phyloP scores from a whole-genome alignment of 2,113 vertebrate genomes.

The Labeo catla region DNA sequence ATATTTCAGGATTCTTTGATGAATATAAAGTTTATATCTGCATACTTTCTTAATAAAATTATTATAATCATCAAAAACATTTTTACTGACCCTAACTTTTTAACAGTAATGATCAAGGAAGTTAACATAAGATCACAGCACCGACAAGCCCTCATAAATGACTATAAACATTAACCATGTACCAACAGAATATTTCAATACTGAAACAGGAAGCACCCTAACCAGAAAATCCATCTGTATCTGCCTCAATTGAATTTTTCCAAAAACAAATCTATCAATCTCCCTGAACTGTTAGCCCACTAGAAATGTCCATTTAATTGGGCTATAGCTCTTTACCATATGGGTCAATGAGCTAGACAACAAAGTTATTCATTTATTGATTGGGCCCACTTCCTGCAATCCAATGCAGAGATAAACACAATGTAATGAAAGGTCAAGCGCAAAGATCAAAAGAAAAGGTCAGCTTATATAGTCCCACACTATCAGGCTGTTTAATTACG shows the following conservation, averaged over 20 bases:
- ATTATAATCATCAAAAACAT: too few species aligned
- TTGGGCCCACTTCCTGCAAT: slow-evolving; percentile 16
- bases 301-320: slow-evolving; percentile 55
- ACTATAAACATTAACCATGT: not conserved
- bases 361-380: slow-evolving; percentile 59
- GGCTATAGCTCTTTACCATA: slow-evolving; percentile 61
- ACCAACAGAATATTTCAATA: not conserved
- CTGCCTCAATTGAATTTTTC: not conserved
- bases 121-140: not conserved
- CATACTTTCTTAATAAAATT: too few species aligned
- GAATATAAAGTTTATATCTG: too few species aligned
- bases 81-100: not conserved
- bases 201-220: not conserved
- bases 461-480: slow-evolving; percentile 23
- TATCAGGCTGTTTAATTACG: not conserved
- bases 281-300: not conserved
- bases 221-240: not conserved
- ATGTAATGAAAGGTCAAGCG: slow-evolving; percentile 64
- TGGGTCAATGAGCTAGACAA: slow-evolving; percentile 62
- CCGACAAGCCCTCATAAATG: not conserved
- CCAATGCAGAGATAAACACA: slow-evolving; percentile 11
- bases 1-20: too few species aligned
- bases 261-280: not conserved
- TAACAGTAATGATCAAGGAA: not conserved
- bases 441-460: slow-evolving; percentile 46